These are phyloP conservation scores for Lepidocyrtinus sp. DNA, from an alignment of 2,888 invertebrate species.

Conservation along the genomic window DNA sequence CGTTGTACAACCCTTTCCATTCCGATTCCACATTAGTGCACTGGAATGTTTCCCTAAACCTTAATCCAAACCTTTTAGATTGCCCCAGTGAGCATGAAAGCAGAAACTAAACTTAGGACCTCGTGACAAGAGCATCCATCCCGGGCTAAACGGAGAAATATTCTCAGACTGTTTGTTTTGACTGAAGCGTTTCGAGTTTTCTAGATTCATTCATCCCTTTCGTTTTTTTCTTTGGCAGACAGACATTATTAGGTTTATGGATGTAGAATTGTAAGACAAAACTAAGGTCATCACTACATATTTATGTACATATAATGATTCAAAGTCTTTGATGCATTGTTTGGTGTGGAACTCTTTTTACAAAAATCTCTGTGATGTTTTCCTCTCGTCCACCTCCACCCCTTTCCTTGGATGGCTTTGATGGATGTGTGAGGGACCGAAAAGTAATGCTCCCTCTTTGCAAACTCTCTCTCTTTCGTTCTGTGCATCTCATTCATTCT, in stretches of 20 bases:
- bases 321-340: slow-evolving; percentile 51
- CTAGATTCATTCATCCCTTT: slow-evolving; percentile 1
- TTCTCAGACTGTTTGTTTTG: slow-evolving; percentile 3
- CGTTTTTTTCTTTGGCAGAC: neutral
- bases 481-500: slow-evolving; percentile 26
- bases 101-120: slow-evolving; percentile 31
- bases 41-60: neutral
- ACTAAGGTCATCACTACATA: neutral
- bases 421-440: slow-evolving; percentile 49
- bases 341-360: slow-evolving; percentile 27
- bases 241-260: neutral
- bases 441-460: slow-evolving; percentile 43
- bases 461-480: neutral
- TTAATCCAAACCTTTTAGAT: slow-evolving; percentile 19
- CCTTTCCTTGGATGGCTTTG: slow-evolving; percentile 52
- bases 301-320: slow-evolving; percentile 36
- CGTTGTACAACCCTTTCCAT: slow-evolving; percentile 9
- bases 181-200: too few relatives aligned
- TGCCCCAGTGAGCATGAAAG: slow-evolving; percentile 26
- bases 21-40: neutral
- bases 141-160: neutral
- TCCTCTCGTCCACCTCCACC: slow-evolving; percentile 40
- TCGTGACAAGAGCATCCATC: slow-evolving; percentile 24
- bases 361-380: slow-evolving; percentile 33
- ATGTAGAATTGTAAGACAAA: neutral